Conservation (phyloP, 2,113 vertebrate genomes). For the Archilochus colubris region DNA sequence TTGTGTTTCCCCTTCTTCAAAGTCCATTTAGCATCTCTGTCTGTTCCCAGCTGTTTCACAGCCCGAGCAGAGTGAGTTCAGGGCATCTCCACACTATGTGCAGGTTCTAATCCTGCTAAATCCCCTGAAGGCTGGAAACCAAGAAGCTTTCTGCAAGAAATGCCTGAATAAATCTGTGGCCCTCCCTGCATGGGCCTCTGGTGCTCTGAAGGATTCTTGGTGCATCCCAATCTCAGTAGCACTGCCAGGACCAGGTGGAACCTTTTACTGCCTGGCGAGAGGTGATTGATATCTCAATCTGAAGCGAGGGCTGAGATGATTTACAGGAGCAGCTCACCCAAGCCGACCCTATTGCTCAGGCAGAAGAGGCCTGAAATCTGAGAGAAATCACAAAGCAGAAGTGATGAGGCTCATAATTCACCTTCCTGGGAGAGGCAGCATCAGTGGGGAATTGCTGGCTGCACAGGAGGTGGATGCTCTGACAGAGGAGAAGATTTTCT, state of each 20-base stretch:
- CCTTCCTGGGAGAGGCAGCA: background rate
- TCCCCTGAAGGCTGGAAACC: background rate
- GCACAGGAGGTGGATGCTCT: background rate
- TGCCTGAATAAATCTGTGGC: background rate
- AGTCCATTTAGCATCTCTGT: background rate
- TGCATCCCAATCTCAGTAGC: background rate
- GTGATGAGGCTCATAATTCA: conserved; percentile 34
- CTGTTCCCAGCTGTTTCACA: background rate
- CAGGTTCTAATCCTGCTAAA: background rate
- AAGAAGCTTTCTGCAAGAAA: background rate
- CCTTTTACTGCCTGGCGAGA: background rate
- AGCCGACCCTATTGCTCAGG: conserved; percentile 26
- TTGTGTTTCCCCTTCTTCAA: background rate
- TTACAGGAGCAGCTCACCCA: conserved; percentile 36
- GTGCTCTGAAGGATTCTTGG: conserved; percentile 23
- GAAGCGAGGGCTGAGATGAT: conserved; percentile 26
- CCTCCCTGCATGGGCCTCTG: background rate
- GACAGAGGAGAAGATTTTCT: background rate
- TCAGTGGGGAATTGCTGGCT: background rate
- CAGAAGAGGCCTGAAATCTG: conserved; percentile 32
- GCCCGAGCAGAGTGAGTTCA: background rate
- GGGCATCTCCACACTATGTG: background rate
- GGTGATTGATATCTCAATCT: conserved; percentile 59
- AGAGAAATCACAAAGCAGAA: conserved; percentile 50
- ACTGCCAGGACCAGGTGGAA: background rate